Evolutionary conservation across 2,888 invertebrate species (phyloP), one percentile per base, ranked within the genome.

Genomic region (Macrosoma leucophasiata): DNA sequence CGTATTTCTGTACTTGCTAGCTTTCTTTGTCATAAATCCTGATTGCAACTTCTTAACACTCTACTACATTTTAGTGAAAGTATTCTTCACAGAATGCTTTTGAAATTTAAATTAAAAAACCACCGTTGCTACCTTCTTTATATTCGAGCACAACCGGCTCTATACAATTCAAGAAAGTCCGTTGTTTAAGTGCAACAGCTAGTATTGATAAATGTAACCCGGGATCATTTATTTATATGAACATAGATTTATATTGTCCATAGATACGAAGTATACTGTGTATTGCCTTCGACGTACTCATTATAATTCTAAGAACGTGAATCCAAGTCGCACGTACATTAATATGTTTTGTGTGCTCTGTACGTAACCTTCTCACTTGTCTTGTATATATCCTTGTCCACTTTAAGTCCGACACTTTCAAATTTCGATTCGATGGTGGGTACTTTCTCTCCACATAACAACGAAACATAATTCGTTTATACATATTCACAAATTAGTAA

Each of bases 331-430:
- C 58, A 54, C 46, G 50, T 52, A 55, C 59, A 68, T 75, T 74
- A 62, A 67, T 74, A 75, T 75, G 72, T 67, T 57, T 63, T 53
- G 50, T 61, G 58, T 75, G 72, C 66, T 57, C 63, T 53, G 50
- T 61, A 58, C 61, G 61, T 60, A 35, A 41, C 36, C 38, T 59
- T 55, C 54, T 51, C 56, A 59, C 53, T 59, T 58, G 62, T 62
- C 61, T 70, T 65, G 63, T 66, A 65, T 55, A 57, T 58, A 63
- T 61, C 64, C 62, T 64, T 65, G 55, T 55, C 57, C 55, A 58
- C 63, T 67, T 63, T 56, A 52, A 55, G 62, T 54, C 56, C 59
- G n/a, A 62, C 61, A 66, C 76, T 75, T 74, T 72, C 68, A 69
- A 69, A 68, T 62, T 64, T 65, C 58, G 54, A 53, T 53, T 40